These are phyloP conservation scores for Drosophila nasuta DNA, from an alignment of 1,140 invertebrate genomes.

Conservation along the genomic window DNA sequence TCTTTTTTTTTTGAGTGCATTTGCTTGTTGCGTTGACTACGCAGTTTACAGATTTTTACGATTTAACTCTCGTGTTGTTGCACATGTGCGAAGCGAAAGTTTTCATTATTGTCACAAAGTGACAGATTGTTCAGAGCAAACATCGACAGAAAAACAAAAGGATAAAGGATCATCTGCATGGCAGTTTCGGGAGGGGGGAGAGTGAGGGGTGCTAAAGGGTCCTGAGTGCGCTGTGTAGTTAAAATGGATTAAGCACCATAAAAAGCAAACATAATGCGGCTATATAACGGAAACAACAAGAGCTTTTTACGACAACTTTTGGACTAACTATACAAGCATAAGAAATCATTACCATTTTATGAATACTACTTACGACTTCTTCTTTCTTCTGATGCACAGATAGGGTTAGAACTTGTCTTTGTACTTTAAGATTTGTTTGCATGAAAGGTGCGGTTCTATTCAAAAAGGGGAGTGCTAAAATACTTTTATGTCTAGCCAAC, in stretches of 20 bases:
- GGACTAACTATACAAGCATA: background rate
- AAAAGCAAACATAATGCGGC: slow-evolving; percentile 44
- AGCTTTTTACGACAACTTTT: slow-evolving; percentile 36
- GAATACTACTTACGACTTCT: slow-evolving; percentile 9
- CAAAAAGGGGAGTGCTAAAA: background rate
- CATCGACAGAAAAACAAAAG: slow-evolving; percentile 5
- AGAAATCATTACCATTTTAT: slow-evolving; percentile 15
- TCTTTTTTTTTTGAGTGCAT: slow-evolving; percentile 68
- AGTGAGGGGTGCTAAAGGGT: background rate
- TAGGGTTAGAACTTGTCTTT: slow-evolving; percentile 5
- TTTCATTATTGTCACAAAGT: slow-evolving; percentile 59
- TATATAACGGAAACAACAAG: slow-evolving; percentile 35
- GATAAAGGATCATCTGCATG: background rate
- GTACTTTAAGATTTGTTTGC: background rate
- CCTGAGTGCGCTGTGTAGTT: slow-evolving; percentile 20
- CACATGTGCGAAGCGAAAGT: slow-evolving; percentile 42
- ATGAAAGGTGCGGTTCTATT: background rate
- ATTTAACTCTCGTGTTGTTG: slow-evolving; percentile 50
- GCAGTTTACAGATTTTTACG: slow-evolving; percentile 70
- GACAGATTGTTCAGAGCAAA: slow-evolving; percentile 44
- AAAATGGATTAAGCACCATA: slow-evolving; percentile 52
- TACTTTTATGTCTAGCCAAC: background rate
- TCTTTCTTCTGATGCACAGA: background rate
- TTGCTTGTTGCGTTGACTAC: slow-evolving; percentile 76
- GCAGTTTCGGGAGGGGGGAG: background rate